Evolutionary conservation across 2,113 vertebrate genomes (phyloP).

Genomic region (Pomatostomus ruficeps): DNA sequence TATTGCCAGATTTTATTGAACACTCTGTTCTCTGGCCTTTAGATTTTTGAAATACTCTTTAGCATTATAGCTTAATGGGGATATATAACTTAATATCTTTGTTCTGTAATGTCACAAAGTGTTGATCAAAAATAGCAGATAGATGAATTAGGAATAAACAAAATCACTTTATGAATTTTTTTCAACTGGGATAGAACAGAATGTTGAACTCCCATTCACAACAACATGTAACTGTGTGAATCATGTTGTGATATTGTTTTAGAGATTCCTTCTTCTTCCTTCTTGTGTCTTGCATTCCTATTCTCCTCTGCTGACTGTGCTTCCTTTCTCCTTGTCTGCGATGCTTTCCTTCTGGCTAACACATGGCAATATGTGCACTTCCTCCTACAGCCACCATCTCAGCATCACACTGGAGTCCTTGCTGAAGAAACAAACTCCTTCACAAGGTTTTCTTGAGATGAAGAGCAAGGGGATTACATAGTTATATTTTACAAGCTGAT

Average conservation of each 20-base stretch:
- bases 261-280: background rate
- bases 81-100: background rate
- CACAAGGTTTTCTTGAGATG: background rate
- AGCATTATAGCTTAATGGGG: background rate
- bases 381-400: background rate
- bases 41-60: background rate
- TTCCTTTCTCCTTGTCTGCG: background rate
- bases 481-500: background rate
- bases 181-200: background rate
- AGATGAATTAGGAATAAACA: background rate
- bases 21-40: background rate
- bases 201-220: background rate
- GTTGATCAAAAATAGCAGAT: background rate
- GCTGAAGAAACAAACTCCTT: background rate
- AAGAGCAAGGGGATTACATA: background rate
- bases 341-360: background rate
- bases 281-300: background rate
- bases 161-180: background rate
- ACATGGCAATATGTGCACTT: background rate
- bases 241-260: background rate
- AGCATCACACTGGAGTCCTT: background rate
- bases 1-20: background rate
- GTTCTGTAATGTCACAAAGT: background rate
- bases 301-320: background rate
- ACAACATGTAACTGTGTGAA: background rate